Percentiles rank a stretch among this genome's conserved stretches.
phyloP scores from a whole-genome alignment of 1,140 invertebrate species.

The Mycetomoellerius zeteki region DNA sequence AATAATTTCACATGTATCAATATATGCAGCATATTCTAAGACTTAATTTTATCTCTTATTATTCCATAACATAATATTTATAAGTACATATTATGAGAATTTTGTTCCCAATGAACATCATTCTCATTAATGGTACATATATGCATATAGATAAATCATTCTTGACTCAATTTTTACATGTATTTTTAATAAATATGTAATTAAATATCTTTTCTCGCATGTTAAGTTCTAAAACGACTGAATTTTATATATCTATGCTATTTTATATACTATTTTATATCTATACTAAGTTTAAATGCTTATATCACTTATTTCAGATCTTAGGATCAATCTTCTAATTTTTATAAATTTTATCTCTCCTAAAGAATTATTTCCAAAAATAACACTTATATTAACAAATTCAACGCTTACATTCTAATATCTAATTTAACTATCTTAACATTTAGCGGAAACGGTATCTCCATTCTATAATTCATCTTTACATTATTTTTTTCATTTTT shows the following conservation, averaged over 20 bases:
- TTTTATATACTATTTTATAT: neutral
- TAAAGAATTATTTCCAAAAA: slow-evolving; percentile 12
- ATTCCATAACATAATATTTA: neutral
- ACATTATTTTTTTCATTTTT: neutral
- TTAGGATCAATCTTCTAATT: neutral
- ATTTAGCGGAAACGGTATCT: neutral
- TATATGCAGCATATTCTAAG: neutral
- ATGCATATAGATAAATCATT: neutral
- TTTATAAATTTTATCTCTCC: neutral
- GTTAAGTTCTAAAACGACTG: neutral
- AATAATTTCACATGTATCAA: neutral
- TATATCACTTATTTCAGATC: slow-evolving; percentile 10
- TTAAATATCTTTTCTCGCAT: neutral
- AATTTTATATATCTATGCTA: neutral
- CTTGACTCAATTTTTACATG: neutral
- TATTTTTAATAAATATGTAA: slow-evolving; percentile 5
- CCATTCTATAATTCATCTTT: slow-evolving; percentile 13
- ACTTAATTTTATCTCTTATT: neutral
- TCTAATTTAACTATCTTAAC: slow-evolving; percentile 9
- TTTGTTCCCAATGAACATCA: neutral
- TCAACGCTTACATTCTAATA: slow-evolving; percentile 3
- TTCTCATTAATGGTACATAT: neutral
- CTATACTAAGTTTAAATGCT: slow-evolving; percentile 1
- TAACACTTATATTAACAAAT: slow-evolving; percentile 33
- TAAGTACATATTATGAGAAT: neutral